These are phyloP conservation scores for Thamnaconus septentrionalis DNA, from an alignment of 2,113 vertebrate genomes.

Conservation along the genomic window DNA sequence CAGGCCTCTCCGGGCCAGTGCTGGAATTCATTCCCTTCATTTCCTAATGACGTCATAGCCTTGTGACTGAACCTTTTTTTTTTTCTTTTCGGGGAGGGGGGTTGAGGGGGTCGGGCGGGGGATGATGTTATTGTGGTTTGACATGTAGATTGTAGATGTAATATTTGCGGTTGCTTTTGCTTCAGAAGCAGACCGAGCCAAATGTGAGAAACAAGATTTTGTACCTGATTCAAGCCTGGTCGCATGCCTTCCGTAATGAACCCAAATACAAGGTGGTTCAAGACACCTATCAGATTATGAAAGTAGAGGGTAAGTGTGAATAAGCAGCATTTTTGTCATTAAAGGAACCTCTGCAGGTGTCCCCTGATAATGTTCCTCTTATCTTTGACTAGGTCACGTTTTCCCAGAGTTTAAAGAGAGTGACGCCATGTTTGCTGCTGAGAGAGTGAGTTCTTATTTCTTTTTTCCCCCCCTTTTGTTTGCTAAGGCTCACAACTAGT, in stretches of 20 bases:
- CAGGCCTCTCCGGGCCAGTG: conserved; percentile 17
- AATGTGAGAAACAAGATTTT: conserved; percentile 95
- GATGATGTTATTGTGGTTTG: background rate
- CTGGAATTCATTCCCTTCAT: conserved; percentile 23
- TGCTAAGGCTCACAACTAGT: background rate
- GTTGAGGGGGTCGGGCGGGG: conserved; percentile 36
- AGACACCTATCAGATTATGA: conserved; percentile 99
- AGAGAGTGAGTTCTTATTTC: conserved; percentile 82
- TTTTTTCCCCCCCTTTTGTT: background rate
- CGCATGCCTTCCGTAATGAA: conserved; percentile 96
- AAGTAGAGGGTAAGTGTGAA: conserved; percentile 89
- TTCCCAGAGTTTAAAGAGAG: conserved; percentile 99
- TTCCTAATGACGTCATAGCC: conserved; percentile 71
- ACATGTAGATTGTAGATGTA: background rate
- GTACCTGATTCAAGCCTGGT: conserved; percentile 97
- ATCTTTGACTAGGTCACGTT: conserved; percentile 80
- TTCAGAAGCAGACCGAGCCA: conserved; percentile 88
- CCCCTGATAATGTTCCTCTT: background rate
- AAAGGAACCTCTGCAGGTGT: background rate
- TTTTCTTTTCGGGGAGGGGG: conserved; percentile 21
- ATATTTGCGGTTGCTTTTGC: conserved; percentile 1
- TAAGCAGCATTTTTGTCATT: background rate
- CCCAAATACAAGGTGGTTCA: conserved; percentile 99
- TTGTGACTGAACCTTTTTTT: conserved; percentile 53
- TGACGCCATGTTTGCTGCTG: conserved; percentile 96